Evolutionary conservation across 1,140 invertebrate species (phyloP).

Genomic region (Diachasma alloeum): DNA sequence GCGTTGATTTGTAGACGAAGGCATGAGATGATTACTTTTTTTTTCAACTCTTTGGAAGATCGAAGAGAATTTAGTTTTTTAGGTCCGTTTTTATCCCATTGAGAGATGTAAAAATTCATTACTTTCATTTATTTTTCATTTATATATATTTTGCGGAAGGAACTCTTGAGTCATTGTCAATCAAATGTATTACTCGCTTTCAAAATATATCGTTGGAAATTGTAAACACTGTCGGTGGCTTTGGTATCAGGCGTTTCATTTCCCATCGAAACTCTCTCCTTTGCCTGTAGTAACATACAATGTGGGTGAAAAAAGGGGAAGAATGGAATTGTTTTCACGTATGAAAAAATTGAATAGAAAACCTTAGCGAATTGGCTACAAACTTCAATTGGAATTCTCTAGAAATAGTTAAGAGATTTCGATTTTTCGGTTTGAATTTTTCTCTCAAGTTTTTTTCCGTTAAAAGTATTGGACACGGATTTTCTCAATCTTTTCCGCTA

Average conservation of each 20-base stretch:
- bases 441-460: too few species aligned
- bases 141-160: not conserved
- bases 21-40: not conserved
- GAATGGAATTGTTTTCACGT: too few species aligned
- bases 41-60: not conserved
- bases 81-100: not conserved
- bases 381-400: too few species aligned
- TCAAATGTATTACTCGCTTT: not conserved
- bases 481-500: too few species aligned
- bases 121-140: not conserved
- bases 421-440: too few species aligned
- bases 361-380: too few species aligned
- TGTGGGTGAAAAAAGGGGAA: not conserved
- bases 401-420: too few species aligned
- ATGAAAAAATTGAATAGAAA: too few species aligned
- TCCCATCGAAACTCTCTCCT: conserved; percentile 15
- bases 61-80: not conserved
- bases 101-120: conserved; percentile 4
- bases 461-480: too few species aligned
- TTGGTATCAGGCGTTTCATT: conserved; percentile 5
- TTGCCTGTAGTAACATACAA: conserved; percentile 10
- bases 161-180: not conserved
- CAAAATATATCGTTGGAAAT: conserved; percentile 30
- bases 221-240: conserved; percentile 27
- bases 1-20: not conserved